Percentiles rank a stretch among this genome's conserved stretches.
phyloP scores from a whole-genome alignment of 1,140 invertebrate genomes.

The Drosophila erecta region DNA sequence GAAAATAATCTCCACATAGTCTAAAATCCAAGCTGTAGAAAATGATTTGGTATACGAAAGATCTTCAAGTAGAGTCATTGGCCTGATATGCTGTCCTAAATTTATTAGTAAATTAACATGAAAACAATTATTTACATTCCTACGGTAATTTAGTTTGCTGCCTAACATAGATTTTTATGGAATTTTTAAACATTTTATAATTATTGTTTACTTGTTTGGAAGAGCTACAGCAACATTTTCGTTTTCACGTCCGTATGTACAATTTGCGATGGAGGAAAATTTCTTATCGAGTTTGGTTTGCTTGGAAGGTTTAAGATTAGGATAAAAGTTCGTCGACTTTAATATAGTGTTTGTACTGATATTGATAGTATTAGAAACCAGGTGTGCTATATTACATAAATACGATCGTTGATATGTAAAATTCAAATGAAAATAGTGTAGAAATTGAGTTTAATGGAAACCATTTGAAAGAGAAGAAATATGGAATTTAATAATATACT shows the following conservation, averaged over 20 bases:
- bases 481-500: background rate
- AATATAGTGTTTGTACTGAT: slow-evolving; percentile 72
- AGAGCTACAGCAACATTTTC: slow-evolving; percentile 66
- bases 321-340: slow-evolving; percentile 41
- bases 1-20: slow-evolving; percentile 27
- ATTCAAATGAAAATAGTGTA: slow-evolving; percentile 47
- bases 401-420: slow-evolving; percentile 71
- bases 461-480: background rate
- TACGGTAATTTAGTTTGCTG: slow-evolving; percentile 25
- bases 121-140: slow-evolving; percentile 63
- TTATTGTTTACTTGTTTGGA: slow-evolving; percentile 50
- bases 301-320: slow-evolving; percentile 41
- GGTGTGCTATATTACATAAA: slow-evolving; percentile 81
- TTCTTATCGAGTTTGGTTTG: slow-evolving; percentile 45
- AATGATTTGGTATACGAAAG: slow-evolving; percentile 59
- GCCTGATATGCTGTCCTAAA: slow-evolving; percentile 69
- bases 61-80: slow-evolving; percentile 56
- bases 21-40: slow-evolving; percentile 43
- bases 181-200: slow-evolving; percentile 28
- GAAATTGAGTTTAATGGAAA: slow-evolving; percentile 6
- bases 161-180: slow-evolving; percentile 36
- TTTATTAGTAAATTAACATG: slow-evolving; percentile 34
- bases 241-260: slow-evolving; percentile 76
- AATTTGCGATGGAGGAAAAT: slow-evolving; percentile 46
- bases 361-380: slow-evolving; percentile 81